Conservation (phyloP, 2,113 vertebrate genomes). For the Ceratotherium simum region DNA sequence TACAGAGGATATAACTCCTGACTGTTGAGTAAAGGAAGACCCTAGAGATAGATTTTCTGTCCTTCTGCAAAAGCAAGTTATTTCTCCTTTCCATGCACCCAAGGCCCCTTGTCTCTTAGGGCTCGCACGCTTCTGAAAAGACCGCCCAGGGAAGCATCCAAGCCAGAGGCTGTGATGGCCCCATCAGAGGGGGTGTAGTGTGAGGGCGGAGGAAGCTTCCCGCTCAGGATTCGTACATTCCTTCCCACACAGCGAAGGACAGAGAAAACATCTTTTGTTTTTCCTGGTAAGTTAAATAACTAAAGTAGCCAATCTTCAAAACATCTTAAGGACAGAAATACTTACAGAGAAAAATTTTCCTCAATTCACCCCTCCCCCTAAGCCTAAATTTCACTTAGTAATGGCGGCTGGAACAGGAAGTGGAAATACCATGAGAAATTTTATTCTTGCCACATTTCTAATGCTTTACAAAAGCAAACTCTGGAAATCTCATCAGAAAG, state of each 20-base stretch:
- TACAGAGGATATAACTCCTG: not conserved
- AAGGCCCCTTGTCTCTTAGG: not conserved
- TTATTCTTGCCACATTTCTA: conserved; percentile 77
- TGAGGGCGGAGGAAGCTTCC: not conserved
- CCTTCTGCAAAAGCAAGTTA: not conserved
- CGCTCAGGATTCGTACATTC: not conserved
- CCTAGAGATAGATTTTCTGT: not conserved
- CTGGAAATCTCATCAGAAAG: conserved; percentile 83
- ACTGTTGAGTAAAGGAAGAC: not conserved
- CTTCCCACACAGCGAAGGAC: not conserved
- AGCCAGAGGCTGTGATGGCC: not conserved
- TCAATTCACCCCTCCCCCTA: not conserved
- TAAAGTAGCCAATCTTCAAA: conserved; percentile 39
- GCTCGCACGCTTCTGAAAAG: not conserved
- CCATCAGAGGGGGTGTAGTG: not conserved
- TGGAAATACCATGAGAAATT: conserved; percentile 82
- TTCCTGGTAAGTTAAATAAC: conserved; percentile 23
- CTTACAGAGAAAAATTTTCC: conserved; percentile 33
- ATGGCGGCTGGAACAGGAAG: conserved; percentile 77
- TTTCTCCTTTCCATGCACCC: not conserved
- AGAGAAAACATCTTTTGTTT: conserved; percentile 5
- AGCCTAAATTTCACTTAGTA: conserved; percentile 74
- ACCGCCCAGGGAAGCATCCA: not conserved
- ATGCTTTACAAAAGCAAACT: conserved; percentile 66
- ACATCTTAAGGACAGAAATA: conserved; percentile 52